These are phyloP conservation scores for Capromys pilorides DNA, from an alignment of 2,797 vertebrate genomes.

Conservation along the genomic window DNA sequence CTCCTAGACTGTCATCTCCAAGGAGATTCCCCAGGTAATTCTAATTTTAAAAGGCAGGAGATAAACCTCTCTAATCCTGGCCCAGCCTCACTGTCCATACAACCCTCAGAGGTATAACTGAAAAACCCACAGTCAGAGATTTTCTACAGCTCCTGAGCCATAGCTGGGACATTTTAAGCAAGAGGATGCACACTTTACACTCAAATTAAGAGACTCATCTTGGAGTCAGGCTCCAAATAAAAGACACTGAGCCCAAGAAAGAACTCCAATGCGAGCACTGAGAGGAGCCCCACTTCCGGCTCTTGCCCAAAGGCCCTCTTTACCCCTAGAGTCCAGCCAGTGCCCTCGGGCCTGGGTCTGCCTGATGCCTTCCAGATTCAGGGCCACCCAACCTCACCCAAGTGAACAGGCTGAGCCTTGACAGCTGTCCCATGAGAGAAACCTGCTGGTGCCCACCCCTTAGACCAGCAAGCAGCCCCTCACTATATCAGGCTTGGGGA, in stretches of 20 bases:
- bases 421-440: background rate
- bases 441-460: background rate
- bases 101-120: background rate
- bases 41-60: background rate
- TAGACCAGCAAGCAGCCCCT: background rate
- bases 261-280: background rate
- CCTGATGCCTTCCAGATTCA: background rate
- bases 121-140: background rate
- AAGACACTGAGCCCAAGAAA: background rate
- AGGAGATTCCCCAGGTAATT: background rate
- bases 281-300: background rate
- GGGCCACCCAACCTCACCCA: background rate
- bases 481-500: rapidly evolving
- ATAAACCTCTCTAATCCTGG: background rate
- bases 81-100: background rate
- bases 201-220: background rate
- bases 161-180: background rate
- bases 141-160: background rate
- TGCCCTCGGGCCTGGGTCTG: background rate
- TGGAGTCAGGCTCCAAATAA: background rate
- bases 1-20: background rate
- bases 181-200: background rate
- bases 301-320: rapidly evolving
- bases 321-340: background rate
- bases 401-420: background rate